Conservation (phyloP, 2,888 invertebrate genomes). For the Drosophila paracracens region DNA sequence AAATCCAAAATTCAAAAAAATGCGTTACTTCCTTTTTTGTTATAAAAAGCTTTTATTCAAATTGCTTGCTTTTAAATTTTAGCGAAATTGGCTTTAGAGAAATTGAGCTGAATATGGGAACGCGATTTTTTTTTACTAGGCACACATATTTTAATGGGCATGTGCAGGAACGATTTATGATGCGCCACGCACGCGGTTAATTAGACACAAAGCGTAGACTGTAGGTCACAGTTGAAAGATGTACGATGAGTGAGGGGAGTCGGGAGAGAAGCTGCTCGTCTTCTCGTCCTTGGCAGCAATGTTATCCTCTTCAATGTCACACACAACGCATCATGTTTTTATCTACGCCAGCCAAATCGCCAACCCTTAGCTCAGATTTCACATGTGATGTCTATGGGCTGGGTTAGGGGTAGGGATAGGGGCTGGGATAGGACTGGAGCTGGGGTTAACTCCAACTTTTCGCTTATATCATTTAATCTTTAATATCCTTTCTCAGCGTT, state of each 20-base stretch:
- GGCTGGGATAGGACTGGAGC: neutral
- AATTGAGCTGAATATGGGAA: slow-evolving; percentile 28
- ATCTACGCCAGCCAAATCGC: slow-evolving; percentile 61
- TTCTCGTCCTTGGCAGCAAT: slow-evolving; percentile 44
- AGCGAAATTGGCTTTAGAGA: neutral
- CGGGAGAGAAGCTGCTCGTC: slow-evolving; percentile 16
- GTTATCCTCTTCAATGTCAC: slow-evolving; percentile 79
- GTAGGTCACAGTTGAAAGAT: slow-evolving; percentile 52
- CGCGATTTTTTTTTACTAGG: slow-evolving; percentile 32
- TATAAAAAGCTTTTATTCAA: neutral
- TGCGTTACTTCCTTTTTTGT: neutral
- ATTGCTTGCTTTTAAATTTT: neutral
- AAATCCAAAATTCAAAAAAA: neutral
- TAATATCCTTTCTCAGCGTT: slow-evolving; percentile 80
- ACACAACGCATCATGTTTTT: slow-evolving; percentile 69
- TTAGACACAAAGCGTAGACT: slow-evolving; percentile 65
- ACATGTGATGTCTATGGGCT: slow-evolving; percentile 23
- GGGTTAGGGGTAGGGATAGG: neutral
- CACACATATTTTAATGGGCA: slow-evolving; percentile 75
- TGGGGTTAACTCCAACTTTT: slow-evolving; percentile 46
- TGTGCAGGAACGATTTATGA: slow-evolving; percentile 77
- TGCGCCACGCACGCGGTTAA: slow-evolving; percentile 80
- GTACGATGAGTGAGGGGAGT: slow-evolving; percentile 6
- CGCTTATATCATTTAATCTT: slow-evolving; percentile 81
- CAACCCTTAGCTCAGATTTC: slow-evolving; percentile 77